Base-by-base conservation (phyloP, 2,888 invertebrate genomes). In the Yponomeuta malinellus region DNA sequence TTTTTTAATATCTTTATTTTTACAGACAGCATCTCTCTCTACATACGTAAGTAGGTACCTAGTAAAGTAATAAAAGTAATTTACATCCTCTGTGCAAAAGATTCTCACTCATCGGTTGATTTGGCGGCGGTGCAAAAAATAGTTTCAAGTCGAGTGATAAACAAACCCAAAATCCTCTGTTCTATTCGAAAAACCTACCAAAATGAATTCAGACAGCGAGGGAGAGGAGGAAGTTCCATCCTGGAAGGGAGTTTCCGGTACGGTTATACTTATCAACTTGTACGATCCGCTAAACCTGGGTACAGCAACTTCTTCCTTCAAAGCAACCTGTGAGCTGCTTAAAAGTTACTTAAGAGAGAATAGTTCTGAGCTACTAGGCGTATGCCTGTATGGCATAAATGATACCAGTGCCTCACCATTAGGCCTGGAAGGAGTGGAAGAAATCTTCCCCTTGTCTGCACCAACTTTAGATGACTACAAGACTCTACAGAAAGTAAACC, bases 181-280 rank as follows among this genome's bases (percentile, higher is more conserved):
- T 29, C 5, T 15, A 3, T n/a, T 67, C 33, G 33, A 33, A 29
- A 10, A 23, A 29, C 23, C 43, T n/a, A 48, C 3, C 9, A 68
- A 10, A 31, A 68, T 69, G 64, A 63, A 48, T 77, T 88, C 88
- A 1, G 90, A 90, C 71, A 88, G 89, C 10, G 89, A 90, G 78
- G 76, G 74, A 33, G 86, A 71, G 43, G 71, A 86, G 77, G 81
- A 81, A 74, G 73, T 74, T 63, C 73, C 81, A 2, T 72, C 80
- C 6, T 89, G 83, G 81, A 83, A 80, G 78, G 92, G 92, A 15
- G 81, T 84, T 71, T 85, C 90, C 65, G 91, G 84, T 70, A 87
- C 85, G 71, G 81, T 92, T 48, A 81, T 92, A 73, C 83, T 91
- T 43, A 86, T 92, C 59, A 90, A 89, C 76, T 76, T 80, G 37